phyloP scores from a whole-genome alignment of 2,888 invertebrate species.

The Barypeithes pellucidus region DNA sequence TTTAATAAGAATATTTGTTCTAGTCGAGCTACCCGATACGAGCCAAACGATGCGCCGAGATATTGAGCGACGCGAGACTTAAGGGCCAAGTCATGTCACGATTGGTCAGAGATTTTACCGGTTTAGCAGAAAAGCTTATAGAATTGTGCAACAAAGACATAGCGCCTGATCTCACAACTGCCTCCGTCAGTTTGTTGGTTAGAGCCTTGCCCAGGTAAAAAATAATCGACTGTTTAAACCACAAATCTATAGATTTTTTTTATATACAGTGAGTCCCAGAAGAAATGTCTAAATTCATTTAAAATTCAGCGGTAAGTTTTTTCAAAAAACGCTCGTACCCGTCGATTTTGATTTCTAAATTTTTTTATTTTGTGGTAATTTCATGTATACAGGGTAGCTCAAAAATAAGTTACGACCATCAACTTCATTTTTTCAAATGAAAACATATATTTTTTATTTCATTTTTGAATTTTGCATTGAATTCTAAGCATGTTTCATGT shows the following conservation, averaged over 20 bases:
- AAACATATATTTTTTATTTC: too few relatives aligned
- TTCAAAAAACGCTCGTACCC: too few relatives aligned
- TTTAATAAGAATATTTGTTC: background rate
- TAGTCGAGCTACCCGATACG: constrained; percentile 84
- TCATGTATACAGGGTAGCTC: too few relatives aligned
- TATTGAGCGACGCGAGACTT: constrained; percentile 80
- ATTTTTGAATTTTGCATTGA: too few relatives aligned
- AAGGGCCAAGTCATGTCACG: constrained; percentile 77
- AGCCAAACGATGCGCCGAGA: constrained; percentile 85
- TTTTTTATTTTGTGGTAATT: too few relatives aligned
- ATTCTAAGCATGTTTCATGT: too few relatives aligned
- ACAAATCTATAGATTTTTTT: background rate
- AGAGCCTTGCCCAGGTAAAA: constrained; percentile 66
- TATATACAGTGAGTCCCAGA: too few relatives aligned
- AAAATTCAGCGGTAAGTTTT: too few relatives aligned
- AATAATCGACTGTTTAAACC: background rate
- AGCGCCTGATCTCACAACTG: constrained; percentile 68
- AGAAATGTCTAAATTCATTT: too few relatives aligned
- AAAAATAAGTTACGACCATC: too few relatives aligned
- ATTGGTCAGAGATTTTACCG: constrained; percentile 83
- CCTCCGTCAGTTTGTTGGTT: constrained; percentile 64
- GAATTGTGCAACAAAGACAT: constrained; percentile 87
- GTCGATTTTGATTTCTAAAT: too few relatives aligned
- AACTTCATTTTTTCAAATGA: too few relatives aligned
- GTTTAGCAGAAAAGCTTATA: constrained; percentile 86